phyloP scores from a whole-genome alignment of 2,797 vertebrate genomes.

The Poecilia picta region DNA sequence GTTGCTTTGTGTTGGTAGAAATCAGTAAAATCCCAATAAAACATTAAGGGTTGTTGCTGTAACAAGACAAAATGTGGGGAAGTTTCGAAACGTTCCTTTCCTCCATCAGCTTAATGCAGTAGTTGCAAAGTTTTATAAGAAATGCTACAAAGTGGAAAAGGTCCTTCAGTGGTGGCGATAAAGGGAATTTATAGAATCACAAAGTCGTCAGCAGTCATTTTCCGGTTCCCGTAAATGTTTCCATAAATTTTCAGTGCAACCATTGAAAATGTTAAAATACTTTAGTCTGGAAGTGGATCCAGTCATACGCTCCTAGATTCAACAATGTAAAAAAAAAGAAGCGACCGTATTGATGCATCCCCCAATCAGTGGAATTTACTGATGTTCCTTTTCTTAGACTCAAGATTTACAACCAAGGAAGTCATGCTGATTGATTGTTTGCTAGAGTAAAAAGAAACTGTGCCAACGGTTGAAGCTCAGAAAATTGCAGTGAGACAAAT shows the following conservation, averaged over 20 bases:
- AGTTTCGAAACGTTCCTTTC: not conserved
- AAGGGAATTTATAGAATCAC: not conserved
- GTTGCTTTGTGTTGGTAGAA: not conserved
- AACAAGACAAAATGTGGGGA: not conserved
- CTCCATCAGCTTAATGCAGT: not conserved
- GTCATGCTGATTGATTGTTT: constrained; percentile 36
- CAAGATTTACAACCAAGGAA: constrained; percentile 23
- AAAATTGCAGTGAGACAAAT: constrained; percentile 33
- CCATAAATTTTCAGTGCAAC: not conserved
- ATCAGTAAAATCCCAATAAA: not conserved
- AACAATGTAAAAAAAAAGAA: not conserved
- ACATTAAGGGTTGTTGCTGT: not conserved
- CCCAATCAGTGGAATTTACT: constrained; percentile 29
- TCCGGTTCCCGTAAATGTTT: not conserved
- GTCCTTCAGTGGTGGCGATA: too few species aligned
- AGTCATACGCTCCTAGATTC: not conserved
- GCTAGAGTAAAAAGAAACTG: constrained; percentile 30
- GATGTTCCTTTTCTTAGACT: constrained; percentile 11
- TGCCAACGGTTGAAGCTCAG: constrained; percentile 43
- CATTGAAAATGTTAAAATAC: not conserved
- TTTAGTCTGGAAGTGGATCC: not conserved
- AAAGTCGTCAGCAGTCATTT: not conserved
- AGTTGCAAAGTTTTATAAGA: not conserved
- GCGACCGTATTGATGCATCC: not conserved
- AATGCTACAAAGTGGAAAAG: not conserved